A percentile compares a stretch with the other conserved stretches of the same genome.
Evolutionary conservation across 2,888 invertebrate genomes (phyloP).

Genomic region (Isoperla grammatica): DNA sequence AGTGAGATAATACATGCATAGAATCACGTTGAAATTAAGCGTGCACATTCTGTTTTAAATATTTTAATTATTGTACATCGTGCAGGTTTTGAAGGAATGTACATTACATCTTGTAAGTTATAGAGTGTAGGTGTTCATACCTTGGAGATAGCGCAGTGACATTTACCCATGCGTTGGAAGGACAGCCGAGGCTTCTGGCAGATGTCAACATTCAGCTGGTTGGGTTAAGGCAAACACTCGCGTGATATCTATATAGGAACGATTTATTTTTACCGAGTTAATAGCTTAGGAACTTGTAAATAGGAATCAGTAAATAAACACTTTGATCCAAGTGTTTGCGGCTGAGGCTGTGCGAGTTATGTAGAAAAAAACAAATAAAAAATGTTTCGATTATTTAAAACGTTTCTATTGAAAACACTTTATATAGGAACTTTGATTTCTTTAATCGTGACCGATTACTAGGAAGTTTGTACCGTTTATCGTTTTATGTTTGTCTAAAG

Average conservation of each 20-base stretch:
- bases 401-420: not conserved
- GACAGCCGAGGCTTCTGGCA: too few relatives aligned
- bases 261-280: conserved; percentile 3
- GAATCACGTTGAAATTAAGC: too few relatives aligned
- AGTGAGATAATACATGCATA: too few relatives aligned
- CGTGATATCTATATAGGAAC: not conserved
- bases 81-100: too few relatives aligned
- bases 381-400: too few relatives aligned
- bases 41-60: too few relatives aligned
- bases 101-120: too few relatives aligned
- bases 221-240: not conserved
- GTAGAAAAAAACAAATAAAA: too few relatives aligned
- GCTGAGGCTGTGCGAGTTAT: too few relatives aligned
- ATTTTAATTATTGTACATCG: too few relatives aligned
- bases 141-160: conserved; percentile 6
- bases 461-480: conserved; percentile 14
- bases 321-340: not conserved
- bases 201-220: too few relatives aligned
- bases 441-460: conserved; percentile 4
- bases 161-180: not conserved
- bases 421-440: conserved; percentile 18
- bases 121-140: not conserved
- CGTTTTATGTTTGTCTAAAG: not conserved
- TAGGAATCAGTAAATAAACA: not conserved
- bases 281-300: conserved; percentile 3